Evolutionary conservation across 2,797 vertebrate species (phyloP), one percentile per base, ranked within the genome.

Genomic region (Zenarchopterus dispar): DNA sequence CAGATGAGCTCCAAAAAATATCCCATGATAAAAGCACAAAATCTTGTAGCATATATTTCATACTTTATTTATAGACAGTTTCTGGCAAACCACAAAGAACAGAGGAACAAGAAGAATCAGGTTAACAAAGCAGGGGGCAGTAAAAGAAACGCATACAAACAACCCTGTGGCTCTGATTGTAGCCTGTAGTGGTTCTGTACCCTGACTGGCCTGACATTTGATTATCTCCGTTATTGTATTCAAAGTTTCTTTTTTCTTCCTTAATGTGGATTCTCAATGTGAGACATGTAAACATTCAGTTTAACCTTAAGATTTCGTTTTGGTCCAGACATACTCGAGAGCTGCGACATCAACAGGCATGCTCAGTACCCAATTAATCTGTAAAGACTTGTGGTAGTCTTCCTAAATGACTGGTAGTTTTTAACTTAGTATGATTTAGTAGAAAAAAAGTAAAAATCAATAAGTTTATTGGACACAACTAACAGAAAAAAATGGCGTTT

Each of bases 61-160:
- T 88, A 86, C 84, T 91, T 94, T 94, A 94, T 94, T 94, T 75
- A 81, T 90, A 90, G 87, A 93, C 88, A 87, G 90, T 91, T 85
- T 90, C 83, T 73, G 86, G 89, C 89, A 90, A 88, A 89, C 77
- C 83, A 93, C 92, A 93, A 88, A 84, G 69, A 92, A 92, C 92
- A 93, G 64, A 91, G 86, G 82, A 89, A 90, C 81, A 78, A 78
- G 77, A 87, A 89, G 66, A 88, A 70, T 81, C 65, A 72, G 87
- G 76, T 74, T 67, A 90, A 81, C 89, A 87, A 82, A 91, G 84
- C 81, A 77, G 78, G 73, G 73, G 76, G 61, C 75, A 81, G 70
- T 80, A 70, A 85, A 74, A 82, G 58, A 77, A 87, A 84, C 61
- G 55, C 49, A 67, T 77, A 89, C 63, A 88, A 86, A 89, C 75